phyloP scores from a whole-genome alignment of 53 echinoderm and acorn worm species.

The Stichopus horrens region DNA sequence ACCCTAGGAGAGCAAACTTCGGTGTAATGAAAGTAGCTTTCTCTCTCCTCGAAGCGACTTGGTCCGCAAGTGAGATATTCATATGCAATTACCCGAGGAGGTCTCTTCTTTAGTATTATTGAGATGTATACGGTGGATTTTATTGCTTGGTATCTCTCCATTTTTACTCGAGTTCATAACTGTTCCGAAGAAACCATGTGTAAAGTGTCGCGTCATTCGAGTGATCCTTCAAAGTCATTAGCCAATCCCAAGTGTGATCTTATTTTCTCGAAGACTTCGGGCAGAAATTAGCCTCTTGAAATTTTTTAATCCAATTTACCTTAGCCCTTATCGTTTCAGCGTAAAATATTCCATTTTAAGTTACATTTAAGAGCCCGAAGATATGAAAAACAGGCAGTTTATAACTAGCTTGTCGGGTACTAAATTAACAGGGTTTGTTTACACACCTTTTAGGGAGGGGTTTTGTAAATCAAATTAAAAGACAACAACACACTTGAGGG shows the following conservation, averaged over 20 bases:
- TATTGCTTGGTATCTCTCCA: not conserved
- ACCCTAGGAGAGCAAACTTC: too few species aligned
- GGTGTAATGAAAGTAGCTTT: too few species aligned
- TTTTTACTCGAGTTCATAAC: slow-evolving; percentile 26
- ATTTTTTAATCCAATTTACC: slow-evolving; percentile 43
- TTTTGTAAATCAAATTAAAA: slow-evolving; percentile 48
- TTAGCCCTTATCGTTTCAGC: slow-evolving; percentile 46
- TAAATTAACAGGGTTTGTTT: slow-evolving; percentile 48
- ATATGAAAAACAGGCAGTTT: slow-evolving; percentile 50
- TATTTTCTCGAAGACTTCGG: slow-evolving; percentile 42
- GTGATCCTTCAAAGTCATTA: slow-evolving; percentile 45
- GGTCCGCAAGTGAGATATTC: too few species aligned
- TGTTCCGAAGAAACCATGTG: slow-evolving; percentile 43
- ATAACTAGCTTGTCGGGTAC: slow-evolving; percentile 46
- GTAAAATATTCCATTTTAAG: slow-evolving; percentile 48
- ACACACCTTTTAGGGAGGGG: slow-evolving; percentile 50
- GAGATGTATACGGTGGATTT: not conserved
- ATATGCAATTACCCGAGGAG: too few species aligned
- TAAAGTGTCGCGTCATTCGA: slow-evolving; percentile 29
- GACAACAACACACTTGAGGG: slow-evolving; percentile 46
- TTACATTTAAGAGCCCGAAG: slow-evolving; percentile 48
- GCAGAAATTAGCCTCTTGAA: slow-evolving; percentile 47
- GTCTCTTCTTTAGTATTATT: too few species aligned
- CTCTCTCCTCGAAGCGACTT: too few species aligned
- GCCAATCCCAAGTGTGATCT: slow-evolving; percentile 43